phyloP scores from a whole-genome alignment of 37 sponge, comb jelly and placozoan species.

The Spongilla lacustris region DNA sequence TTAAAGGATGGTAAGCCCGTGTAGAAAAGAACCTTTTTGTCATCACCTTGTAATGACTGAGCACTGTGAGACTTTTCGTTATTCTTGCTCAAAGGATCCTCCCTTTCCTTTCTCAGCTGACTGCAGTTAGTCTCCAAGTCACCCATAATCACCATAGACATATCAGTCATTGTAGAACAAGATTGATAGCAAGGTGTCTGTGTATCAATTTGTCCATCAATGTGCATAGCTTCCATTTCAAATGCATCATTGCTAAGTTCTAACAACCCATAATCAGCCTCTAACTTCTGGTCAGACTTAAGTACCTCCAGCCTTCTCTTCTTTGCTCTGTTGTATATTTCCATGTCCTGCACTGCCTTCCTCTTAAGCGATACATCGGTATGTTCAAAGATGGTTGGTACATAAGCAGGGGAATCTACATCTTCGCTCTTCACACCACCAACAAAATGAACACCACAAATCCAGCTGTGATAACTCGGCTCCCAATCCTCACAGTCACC shows the following conservation, averaged over 20 bases:
- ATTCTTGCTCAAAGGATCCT: neutral
- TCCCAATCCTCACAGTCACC: conserved; percentile 47
- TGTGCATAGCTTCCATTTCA: neutral
- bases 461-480: neutral
- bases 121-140: neutral
- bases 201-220: neutral
- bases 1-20: conserved; percentile 2
- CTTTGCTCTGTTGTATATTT: no score
- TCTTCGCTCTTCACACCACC: conserved; percentile 21
- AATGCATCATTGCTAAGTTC: neutral
- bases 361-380: neutral
- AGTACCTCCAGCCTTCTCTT: no score
- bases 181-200: no score
- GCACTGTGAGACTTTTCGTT: neutral
- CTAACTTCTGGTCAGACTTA: neutral
- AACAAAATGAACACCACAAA: conserved; percentile 36
- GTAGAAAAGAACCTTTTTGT: conserved; percentile 8
- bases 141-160: neutral
- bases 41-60: neutral
- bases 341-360: neutral
- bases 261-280: neutral
- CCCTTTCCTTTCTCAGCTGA: neutral
- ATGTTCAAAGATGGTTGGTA: no score
- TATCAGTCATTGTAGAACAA: no score
- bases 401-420: conserved; percentile 28